These are phyloP conservation scores for Thereva unica DNA, from an alignment of 2,888 invertebrate species.

Conservation along the genomic window DNA sequence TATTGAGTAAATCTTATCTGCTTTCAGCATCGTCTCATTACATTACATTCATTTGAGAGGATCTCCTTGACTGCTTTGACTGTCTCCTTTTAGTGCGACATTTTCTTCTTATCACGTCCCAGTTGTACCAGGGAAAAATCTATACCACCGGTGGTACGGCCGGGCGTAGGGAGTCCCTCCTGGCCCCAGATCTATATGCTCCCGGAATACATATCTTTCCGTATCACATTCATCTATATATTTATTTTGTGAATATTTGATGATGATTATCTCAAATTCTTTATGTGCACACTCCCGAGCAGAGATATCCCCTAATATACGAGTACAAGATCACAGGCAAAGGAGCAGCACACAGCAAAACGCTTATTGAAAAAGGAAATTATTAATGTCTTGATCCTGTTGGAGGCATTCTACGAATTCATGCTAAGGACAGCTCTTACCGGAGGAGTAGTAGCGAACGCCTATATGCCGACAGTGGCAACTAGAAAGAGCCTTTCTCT, in stretches of 20 bases:
- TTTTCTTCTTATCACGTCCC: constrained; percentile 18
- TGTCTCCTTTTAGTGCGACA: constrained; percentile 3
- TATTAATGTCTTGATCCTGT: constrained; percentile 38
- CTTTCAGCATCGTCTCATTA: constrained; percentile 27
- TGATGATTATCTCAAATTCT: constrained; percentile 39
- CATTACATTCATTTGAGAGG: constrained; percentile 29
- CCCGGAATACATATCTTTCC: neutral
- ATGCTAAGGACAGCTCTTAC: constrained; percentile 34
- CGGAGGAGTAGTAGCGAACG: constrained; percentile 11
- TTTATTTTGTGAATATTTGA: constrained; percentile 37
- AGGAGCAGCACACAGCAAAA: constrained; percentile 11
- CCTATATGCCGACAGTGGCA: no score
- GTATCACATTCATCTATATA: constrained; percentile 18
- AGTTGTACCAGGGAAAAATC: neutral
- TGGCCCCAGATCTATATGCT: neutral
- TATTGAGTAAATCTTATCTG: constrained; percentile 25
- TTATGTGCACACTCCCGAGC: constrained; percentile 24
- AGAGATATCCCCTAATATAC: constrained; percentile 1
- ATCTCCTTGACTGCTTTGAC: constrained; percentile 8
- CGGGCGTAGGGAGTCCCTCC: neutral
- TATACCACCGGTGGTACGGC: neutral
- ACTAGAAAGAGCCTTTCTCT: no score
- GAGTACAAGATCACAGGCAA: neutral
- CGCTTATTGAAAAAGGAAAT: constrained; percentile 38
- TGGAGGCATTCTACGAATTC: constrained; percentile 35